These are phyloP conservation scores for Sylvietta virens DNA, from an alignment of 2,113 vertebrate genomes.

Conservation along the genomic window DNA sequence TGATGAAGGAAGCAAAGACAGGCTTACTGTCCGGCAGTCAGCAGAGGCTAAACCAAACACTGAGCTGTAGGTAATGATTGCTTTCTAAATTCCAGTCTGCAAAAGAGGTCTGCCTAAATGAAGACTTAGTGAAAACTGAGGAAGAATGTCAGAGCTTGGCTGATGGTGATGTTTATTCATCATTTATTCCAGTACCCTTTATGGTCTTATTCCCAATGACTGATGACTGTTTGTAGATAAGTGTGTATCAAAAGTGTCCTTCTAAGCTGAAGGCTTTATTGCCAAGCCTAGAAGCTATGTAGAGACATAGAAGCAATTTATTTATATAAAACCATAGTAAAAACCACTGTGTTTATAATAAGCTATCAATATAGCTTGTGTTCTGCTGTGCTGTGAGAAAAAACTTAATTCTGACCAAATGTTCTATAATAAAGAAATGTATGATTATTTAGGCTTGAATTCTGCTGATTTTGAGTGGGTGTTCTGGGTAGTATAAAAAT, in stretches of 20 bases:
- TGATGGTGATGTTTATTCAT: neutral
- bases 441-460: constrained; percentile 5
- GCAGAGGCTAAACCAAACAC: neutral
- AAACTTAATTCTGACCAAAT: neutral
- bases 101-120: neutral
- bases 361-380: neutral
- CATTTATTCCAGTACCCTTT: neutral
- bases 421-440: neutral
- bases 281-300: neutral
- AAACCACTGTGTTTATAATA: neutral
- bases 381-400: neutral
- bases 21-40: neutral
- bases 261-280: neutral
- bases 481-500: neutral
- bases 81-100: neutral
- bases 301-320: neutral
- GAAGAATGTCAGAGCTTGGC: neutral
- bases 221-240: neutral
- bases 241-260: neutral
- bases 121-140: neutral
- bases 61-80: neutral
- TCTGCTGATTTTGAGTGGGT: neutral
- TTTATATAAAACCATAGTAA: neutral
- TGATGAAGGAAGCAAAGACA: neutral
- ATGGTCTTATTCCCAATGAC: neutral